Base-by-base conservation (phyloP, 2,888 invertebrate genomes). In the Arctia plantaginis region DNA sequence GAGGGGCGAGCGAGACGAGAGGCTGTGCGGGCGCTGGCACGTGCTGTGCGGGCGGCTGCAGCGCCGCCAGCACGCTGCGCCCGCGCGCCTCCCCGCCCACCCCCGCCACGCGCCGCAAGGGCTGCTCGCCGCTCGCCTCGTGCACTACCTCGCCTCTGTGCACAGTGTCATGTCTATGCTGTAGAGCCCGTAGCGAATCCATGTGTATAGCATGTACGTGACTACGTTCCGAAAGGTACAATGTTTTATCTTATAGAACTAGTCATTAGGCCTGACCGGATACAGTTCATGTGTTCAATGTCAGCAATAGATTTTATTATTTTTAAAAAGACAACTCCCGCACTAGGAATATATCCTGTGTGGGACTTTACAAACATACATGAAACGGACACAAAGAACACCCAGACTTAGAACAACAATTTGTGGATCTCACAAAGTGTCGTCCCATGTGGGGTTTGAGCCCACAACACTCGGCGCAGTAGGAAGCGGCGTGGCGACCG, bases 131-230 rank as follows among this genome's bases (percentile, higher is more conserved):
- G 64, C 83, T 85, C 62, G 85, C 78, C 76, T 88, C 89, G 85
- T 93, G 93, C 74, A 92, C 87, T 81, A 94, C 93, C 81, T 93
- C 93, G 39, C 91, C 93, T n/a, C 94, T 94, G 81, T 51, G 66
- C 3, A 73, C 30, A 55, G 51, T 51, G 13, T 8, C 20, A 4
- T 18, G 47, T 20, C 20, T 47, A 47, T 20, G 20, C 7, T 47
- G 20, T 0, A 20, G 47, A 23, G 23, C 20, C 51, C 10, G 51
- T 23, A 51, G 10, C 10, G 23, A 23, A 51, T 51, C 51, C 12
- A 20, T 20, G 59, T 27, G 2, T 3, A 59, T 27, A 27, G 59
- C 12, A 4, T 4, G 13, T 27, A 27, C 27, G 15, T 13, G 27
- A 30, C 27, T 59, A 30, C 27, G 59, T 15, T 59, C 27, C 3